Conservation (phyloP, 2,888 invertebrate genomes). For the Neoascia interrupta region DNA sequence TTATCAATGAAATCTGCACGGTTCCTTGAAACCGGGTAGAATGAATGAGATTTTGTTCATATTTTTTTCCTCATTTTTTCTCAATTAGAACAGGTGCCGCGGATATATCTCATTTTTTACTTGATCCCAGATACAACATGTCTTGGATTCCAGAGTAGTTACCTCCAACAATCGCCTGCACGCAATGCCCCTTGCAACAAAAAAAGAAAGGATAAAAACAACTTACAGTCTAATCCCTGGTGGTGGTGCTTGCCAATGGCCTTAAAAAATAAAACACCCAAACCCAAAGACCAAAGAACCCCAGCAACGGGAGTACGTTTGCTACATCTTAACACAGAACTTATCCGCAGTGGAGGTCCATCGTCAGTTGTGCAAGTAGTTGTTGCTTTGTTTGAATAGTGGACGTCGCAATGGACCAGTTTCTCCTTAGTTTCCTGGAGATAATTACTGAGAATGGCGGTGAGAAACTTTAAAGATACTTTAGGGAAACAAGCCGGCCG, state of each 20-base stretch:
- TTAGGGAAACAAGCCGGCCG: too few species aligned
- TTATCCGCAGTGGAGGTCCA: slow-evolving; percentile 24
- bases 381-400: slow-evolving; percentile 21
- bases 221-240: slow-evolving; percentile 13
- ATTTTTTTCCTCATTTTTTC: slow-evolving; percentile 1
- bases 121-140: slow-evolving; percentile 64
- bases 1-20: slow-evolving; percentile 54
- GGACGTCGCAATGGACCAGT: slow-evolving; percentile 43
- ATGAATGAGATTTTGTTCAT: slow-evolving; percentile 4
- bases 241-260: not conserved
- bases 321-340: slow-evolving; percentile 21
- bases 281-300: slow-evolving; percentile 5
- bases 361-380: slow-evolving; percentile 20
- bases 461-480: slow-evolving; percentile 46
- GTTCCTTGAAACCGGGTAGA: slow-evolving; percentile 30
- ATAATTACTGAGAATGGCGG: slow-evolving; percentile 57
- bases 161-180: slow-evolving; percentile 29
- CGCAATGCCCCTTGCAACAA: too few species aligned
- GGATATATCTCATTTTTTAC: not conserved
- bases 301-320: slow-evolving; percentile 9
- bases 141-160: slow-evolving; percentile 33
- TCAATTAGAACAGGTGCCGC: too few species aligned
- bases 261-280: not conserved
- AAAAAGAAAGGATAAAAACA: slow-evolving; percentile 16
- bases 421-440: slow-evolving; percentile 42